Percentiles rank a stretch among this genome's conserved stretches.
Conservation (phyloP, 1,140 invertebrate genomes). For the Galendromus occidentalis region DNA sequence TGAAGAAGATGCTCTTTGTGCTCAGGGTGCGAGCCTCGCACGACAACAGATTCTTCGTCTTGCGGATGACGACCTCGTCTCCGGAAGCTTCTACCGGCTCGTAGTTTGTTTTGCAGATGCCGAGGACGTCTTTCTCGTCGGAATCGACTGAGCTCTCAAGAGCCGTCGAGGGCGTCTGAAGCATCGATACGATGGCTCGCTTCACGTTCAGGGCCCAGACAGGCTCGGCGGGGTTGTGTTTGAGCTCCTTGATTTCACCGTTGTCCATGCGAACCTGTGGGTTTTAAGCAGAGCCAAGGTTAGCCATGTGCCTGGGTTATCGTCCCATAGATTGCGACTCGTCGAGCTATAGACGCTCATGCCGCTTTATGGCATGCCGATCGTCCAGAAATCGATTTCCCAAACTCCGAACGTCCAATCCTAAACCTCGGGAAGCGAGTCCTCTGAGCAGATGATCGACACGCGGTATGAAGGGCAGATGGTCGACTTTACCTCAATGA, state of each 20-base stretch:
- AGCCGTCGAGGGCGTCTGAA: background rate
- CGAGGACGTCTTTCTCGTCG: background rate
- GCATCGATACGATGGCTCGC: background rate
- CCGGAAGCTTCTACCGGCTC: background rate
- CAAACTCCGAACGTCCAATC: no score
- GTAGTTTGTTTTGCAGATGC: background rate
- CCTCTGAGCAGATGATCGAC: no score
- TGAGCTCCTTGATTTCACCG: background rate
- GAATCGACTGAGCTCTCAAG: background rate
- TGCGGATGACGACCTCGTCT: background rate
- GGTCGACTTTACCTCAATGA: background rate
- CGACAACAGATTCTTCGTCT: background rate
- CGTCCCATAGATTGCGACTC: no score
- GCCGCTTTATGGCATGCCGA: no score
- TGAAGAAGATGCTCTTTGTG: background rate
- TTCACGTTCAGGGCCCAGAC: background rate
- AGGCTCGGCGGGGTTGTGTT: background rate
- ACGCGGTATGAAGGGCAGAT: no score
- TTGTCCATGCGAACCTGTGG: constrained; percentile 4
- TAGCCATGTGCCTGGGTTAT: no score
- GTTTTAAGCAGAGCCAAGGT: no score
- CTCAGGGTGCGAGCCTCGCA: background rate
- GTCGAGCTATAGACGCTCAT: no score
- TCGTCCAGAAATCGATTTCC: no score
- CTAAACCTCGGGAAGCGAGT: no score